Percentiles rank a stretch among this genome's conserved stretches.
Conservation (phyloP, 2,797 vertebrate genomes). For the Crax fasciolata region DNA sequence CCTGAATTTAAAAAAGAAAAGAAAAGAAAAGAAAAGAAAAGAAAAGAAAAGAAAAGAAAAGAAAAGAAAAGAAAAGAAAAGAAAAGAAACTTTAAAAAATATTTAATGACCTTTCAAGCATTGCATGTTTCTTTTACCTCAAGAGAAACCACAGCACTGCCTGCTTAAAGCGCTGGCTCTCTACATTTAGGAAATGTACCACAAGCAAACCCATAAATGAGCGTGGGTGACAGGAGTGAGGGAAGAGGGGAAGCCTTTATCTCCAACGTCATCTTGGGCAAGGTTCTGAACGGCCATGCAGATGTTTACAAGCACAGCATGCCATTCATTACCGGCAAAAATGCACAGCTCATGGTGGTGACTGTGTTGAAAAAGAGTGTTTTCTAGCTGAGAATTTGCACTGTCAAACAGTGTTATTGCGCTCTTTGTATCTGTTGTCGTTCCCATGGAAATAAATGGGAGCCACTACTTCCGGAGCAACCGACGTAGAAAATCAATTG, state of each 20-base stretch:
- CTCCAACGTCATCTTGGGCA: background rate
- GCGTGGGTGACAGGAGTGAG: background rate
- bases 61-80: background rate
- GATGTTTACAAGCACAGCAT: too few species aligned
- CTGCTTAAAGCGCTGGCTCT: background rate
- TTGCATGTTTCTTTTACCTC: background rate
- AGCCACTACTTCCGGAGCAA: too few species aligned
- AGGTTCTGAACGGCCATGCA: too few species aligned
- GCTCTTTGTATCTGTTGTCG: too few species aligned
- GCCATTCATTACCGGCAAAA: too few species aligned
- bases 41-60: too few species aligned
- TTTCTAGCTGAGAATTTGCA: too few species aligned
- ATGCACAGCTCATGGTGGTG: too few species aligned
- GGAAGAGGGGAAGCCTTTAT: background rate
- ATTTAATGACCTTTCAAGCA: background rate
- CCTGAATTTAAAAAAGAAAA: background rate
- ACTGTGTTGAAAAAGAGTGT: too few species aligned
- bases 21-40: background rate
- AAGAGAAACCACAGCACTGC: background rate
- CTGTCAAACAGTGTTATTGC: too few species aligned
- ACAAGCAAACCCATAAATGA: background rate
- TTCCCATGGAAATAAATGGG: too few species aligned
- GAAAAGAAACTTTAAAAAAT: background rate
- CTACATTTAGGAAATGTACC: background rate
- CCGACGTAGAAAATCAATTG: too few species aligned